Conservation (phyloP, 2,113 vertebrate genomes). For the Hylia prasina region DNA sequence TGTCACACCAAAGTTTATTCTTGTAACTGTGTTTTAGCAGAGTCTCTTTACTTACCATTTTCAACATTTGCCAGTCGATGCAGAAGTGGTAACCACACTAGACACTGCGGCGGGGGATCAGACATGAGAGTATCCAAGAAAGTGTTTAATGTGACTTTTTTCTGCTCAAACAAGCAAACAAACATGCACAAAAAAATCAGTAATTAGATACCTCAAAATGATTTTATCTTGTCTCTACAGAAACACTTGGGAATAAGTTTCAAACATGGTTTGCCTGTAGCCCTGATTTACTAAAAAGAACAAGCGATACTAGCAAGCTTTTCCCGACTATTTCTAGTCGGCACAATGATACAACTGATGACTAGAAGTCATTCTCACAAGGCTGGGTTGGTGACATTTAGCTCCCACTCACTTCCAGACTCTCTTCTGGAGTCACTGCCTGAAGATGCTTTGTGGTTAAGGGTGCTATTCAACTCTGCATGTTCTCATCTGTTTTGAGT, state of each 20-base stretch:
- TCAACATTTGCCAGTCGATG: constrained; percentile 97
- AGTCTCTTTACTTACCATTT: constrained; percentile 82
- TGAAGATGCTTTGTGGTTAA: background rate
- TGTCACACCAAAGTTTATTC: background rate
- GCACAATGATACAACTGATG: background rate
- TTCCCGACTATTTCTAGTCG: background rate
- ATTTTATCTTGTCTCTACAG: background rate
- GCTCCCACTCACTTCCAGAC: background rate
- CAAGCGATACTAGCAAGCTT: background rate
- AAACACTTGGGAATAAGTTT: background rate
- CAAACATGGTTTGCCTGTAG: background rate
- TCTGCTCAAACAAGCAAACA: constrained; percentile 77
- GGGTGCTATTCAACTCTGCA: background rate
- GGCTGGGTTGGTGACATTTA: background rate
- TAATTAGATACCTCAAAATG: background rate
- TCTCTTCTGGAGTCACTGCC: background rate
- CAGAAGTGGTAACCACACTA: constrained; percentile 97
- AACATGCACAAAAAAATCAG: background rate
- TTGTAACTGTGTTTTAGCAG: background rate
- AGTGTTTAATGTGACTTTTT: constrained; percentile 94
- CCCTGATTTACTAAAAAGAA: background rate
- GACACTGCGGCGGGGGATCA: constrained; percentile 95
- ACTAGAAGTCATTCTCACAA: background rate
- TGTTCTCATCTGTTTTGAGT: background rate
- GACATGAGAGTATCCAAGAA: constrained; percentile 98